Conservation (phyloP, 2,888 invertebrate genomes). For the Pyrocoelia pectoralis region DNA sequence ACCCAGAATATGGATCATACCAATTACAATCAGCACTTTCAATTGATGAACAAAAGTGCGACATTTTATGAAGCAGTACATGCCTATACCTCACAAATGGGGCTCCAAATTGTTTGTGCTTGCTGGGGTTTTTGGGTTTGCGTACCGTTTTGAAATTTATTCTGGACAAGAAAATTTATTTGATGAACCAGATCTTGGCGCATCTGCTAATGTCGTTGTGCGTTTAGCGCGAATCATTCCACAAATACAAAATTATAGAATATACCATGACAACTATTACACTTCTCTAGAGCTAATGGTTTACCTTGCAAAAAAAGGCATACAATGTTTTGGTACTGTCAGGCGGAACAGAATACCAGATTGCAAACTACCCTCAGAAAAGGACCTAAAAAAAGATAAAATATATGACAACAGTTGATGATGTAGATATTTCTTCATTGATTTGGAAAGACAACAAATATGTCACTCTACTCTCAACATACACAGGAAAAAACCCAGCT, state of each 20-base stretch:
- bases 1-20: no score
- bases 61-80: slow-evolving; percentile 47
- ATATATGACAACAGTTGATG: slow-evolving; percentile 38
- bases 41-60: slow-evolving; percentile 46
- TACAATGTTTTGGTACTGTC: slow-evolving; percentile 23
- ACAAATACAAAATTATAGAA: not conserved
- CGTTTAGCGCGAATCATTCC: not conserved
- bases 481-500: slow-evolving; percentile 47
- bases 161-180: slow-evolving; percentile 34
- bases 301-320: slow-evolving; percentile 40
- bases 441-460: slow-evolving; percentile 49
- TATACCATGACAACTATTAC: slow-evolving; percentile 44
- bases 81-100: slow-evolving; percentile 49
- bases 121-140: slow-evolving; percentile 40
- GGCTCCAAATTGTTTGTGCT: slow-evolving; percentile 47
- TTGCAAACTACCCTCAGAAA: slow-evolving; percentile 44
- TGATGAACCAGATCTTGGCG: slow-evolving; percentile 45
- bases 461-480: slow-evolving; percentile 50
- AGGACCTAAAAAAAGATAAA: slow-evolving; percentile 34
- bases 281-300: slow-evolving; percentile 39
- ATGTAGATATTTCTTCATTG: not conserved
- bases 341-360: slow-evolving; percentile 43
- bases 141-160: slow-evolving; percentile 46
- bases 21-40: slow-evolving; percentile 37
- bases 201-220: slow-evolving; percentile 15